These are phyloP conservation scores for Dicycla oo DNA, from an alignment of 2,888 invertebrate species.

Conservation along the genomic window DNA sequence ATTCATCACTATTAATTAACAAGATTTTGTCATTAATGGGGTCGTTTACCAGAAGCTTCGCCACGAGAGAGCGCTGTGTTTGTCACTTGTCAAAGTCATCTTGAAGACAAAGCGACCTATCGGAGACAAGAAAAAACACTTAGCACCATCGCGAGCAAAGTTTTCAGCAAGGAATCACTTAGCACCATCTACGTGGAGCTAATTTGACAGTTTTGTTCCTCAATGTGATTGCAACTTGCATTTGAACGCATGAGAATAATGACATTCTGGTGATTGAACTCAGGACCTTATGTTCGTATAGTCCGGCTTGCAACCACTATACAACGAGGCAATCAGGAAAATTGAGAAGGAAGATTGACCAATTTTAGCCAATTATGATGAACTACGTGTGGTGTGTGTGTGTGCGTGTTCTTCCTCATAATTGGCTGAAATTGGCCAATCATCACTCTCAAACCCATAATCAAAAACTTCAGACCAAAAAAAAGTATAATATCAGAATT, in stretches of 20 bases:
- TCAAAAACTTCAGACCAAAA: background rate
- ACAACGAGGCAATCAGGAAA: background rate
- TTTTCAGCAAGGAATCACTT: no score
- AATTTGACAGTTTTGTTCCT: no score
- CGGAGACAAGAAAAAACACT: no score
- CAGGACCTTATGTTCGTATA: background rate
- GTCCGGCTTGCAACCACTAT: background rate
- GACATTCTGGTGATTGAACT: background rate
- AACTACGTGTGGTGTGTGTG: background rate
- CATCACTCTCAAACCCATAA: background rate
- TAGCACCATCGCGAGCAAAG: no score
- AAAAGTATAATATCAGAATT: background rate
- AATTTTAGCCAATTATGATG: background rate
- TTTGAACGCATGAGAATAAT: background rate
- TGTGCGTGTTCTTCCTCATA: background rate
- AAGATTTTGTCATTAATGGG: no score
- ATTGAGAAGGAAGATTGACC: background rate
- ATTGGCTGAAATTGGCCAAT: background rate
- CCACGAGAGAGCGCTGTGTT: no score
- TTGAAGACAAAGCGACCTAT: no score
- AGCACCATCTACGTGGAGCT: no score
- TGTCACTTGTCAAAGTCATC: no score
- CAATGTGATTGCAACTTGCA: background rate
- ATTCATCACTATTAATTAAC: no score
- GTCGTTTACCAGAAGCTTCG: no score